These are phyloP conservation scores for Mesorhabditis sp. DNA, from an alignment of 2,888 invertebrate genomes.

Conservation along the genomic window DNA sequence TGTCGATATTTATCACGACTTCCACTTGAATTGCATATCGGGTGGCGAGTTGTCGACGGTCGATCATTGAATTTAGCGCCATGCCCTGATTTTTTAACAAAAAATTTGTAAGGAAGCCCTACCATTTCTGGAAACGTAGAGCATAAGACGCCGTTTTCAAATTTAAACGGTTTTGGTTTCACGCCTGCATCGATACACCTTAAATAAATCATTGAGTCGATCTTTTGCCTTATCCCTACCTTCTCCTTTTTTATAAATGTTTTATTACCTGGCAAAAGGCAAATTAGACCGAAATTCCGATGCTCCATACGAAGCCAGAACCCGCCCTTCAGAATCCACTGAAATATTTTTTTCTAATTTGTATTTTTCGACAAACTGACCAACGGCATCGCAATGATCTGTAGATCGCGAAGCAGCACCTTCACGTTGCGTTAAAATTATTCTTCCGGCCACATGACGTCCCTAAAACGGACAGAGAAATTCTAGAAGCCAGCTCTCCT, in stretches of 20 bases:
- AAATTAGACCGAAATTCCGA: not conserved
- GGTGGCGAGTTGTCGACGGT: constrained; percentile 38
- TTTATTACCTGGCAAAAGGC: not conserved
- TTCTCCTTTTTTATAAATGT: not conserved
- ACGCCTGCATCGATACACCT: constrained; percentile 16
- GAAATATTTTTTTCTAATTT: not conserved
- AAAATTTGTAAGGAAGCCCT: not conserved
- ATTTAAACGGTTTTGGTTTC: constrained; percentile 33
- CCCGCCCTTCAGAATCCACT: not conserved
- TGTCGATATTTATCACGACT: constrained; percentile 36
- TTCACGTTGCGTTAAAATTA: constrained; percentile 45
- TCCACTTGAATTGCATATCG: constrained; percentile 42
- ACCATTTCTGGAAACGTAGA: constrained; percentile 49
- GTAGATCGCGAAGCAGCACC: constrained; percentile 35
- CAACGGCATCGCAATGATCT: constrained; percentile 13
- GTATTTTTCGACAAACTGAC: not conserved
- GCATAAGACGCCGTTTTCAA: constrained; percentile 39
- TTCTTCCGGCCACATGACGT: constrained; percentile 35
- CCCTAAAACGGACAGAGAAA: constrained; percentile 11
- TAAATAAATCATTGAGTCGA: too few relatives aligned
- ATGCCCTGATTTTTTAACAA: constrained; percentile 27
- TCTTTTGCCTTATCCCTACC: not conserved
- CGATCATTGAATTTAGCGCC: constrained; percentile 43
- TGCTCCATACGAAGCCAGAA: not conserved
- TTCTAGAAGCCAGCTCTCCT: not conserved